Evolutionary conservation across 2,113 vertebrate genomes (phyloP).

Genomic region (Oreocharis arfaki): DNA sequence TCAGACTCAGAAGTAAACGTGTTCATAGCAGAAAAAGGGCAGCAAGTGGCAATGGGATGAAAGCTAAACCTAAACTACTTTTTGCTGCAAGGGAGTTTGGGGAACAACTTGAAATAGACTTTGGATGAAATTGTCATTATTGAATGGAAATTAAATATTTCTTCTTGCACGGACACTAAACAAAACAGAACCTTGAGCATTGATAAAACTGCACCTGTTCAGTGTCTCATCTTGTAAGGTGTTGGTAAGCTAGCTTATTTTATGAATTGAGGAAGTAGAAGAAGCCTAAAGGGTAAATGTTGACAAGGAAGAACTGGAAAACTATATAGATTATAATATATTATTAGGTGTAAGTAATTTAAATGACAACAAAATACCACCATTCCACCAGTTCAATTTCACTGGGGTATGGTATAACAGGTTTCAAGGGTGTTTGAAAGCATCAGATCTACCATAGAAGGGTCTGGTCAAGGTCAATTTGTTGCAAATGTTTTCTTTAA

Average conservation of each 20-base stretch:
- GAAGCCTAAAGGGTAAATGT: neutral
- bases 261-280: neutral
- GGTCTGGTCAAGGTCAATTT: neutral
- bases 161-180: neutral
- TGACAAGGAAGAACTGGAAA: neutral
- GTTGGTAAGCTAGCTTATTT: neutral
- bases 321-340: neutral
- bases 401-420: neutral
- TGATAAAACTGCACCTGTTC: neutral
- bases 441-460: neutral
- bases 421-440: neutral
- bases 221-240: neutral
- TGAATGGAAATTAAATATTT: neutral
- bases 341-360: neutral
- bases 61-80: neutral
- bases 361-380: neutral
- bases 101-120: neutral
- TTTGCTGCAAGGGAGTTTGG: neutral
- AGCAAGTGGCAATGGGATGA: neutral
- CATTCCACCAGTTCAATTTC: neutral
- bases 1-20: neutral
- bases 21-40: neutral
- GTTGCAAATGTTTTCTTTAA: neutral
- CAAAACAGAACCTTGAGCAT: neutral
- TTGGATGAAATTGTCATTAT: neutral